A percentile compares a stretch with the other conserved stretches of the same genome.
Conservation (phyloP, 2,113 vertebrate genomes). For the Amia ocellicauda region DNA sequence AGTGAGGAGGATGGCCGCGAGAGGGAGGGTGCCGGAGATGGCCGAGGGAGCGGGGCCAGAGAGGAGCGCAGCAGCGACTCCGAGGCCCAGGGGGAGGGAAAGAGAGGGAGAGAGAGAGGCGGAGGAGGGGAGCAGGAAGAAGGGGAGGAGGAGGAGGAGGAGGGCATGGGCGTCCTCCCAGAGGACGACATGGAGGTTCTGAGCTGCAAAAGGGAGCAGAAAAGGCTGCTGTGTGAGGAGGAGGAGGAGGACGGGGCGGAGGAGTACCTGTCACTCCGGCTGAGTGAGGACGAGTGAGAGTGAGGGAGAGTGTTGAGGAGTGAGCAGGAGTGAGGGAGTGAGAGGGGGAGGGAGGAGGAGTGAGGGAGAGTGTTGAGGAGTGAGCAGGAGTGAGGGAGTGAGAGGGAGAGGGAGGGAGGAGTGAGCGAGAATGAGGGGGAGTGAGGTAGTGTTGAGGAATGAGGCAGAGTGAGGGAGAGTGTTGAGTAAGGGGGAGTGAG, state of each 20-base stretch:
- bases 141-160: neutral
- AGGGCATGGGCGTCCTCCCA: neutral
- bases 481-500: neutral
- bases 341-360: no score
- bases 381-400: no score
- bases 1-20: neutral
- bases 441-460: slow-evolving; percentile 10
- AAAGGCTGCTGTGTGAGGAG: neutral
- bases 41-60: neutral
- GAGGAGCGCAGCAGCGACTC: neutral
- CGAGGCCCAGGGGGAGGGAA: neutral
- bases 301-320: no score
- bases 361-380: slow-evolving; percentile 15
- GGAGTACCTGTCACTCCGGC: slow-evolving; percentile 7
- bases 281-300: slow-evolving; percentile 19
- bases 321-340: no score
- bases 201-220: slow-evolving; percentile 11
- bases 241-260: slow-evolving; percentile 15
- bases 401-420: no score
- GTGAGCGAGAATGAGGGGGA: no score
- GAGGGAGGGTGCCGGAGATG: neutral
- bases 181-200: slow-evolving; percentile 19
- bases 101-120: neutral
- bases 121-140: neutral
- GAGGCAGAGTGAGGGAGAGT: neutral